Evolutionary conservation across 2,113 vertebrate genomes (phyloP).

Genomic region (Vicugna pacos): DNA sequence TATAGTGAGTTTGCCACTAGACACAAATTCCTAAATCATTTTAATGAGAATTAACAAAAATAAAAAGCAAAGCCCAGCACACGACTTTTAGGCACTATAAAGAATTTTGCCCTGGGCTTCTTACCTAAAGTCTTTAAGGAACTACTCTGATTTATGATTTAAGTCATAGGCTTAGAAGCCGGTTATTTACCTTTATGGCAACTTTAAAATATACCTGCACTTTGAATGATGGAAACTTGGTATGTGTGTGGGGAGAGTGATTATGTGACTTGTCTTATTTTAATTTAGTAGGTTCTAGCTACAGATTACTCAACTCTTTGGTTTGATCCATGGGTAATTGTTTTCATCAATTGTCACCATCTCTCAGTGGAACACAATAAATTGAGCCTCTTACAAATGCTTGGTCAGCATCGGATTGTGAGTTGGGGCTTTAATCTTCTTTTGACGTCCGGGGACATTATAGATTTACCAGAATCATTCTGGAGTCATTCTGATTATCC

Average conservation of each 20-base stretch:
- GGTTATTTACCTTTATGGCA: slow-evolving; percentile 23
- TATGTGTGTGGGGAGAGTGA: neutral
- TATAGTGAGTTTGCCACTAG: neutral
- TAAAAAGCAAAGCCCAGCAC: neutral
- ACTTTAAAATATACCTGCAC: slow-evolving; percentile 30
- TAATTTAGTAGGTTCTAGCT: neutral
- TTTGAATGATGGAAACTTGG: neutral
- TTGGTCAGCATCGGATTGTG: neutral
- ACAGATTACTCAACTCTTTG: neutral
- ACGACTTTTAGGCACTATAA: neutral
- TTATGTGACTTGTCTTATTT: neutral
- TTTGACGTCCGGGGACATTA: neutral
- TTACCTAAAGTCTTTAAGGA: neutral
- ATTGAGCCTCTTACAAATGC: neutral
- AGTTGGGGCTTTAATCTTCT: slow-evolving; percentile 24
- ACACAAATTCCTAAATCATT: neutral
- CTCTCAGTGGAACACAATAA: neutral
- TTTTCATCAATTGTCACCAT: neutral
- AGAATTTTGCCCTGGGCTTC: neutral
- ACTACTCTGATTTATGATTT: slow-evolving; percentile 17
- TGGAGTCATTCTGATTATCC: slow-evolving; percentile 20
- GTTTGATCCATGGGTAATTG: neutral
- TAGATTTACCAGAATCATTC: neutral
- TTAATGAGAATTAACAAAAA: slow-evolving; percentile 49
- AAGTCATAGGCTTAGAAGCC: neutral